These are phyloP conservation scores for Himalopsyche kuldschensis DNA, from an alignment of 2,888 invertebrate species.

Conservation along the genomic window DNA sequence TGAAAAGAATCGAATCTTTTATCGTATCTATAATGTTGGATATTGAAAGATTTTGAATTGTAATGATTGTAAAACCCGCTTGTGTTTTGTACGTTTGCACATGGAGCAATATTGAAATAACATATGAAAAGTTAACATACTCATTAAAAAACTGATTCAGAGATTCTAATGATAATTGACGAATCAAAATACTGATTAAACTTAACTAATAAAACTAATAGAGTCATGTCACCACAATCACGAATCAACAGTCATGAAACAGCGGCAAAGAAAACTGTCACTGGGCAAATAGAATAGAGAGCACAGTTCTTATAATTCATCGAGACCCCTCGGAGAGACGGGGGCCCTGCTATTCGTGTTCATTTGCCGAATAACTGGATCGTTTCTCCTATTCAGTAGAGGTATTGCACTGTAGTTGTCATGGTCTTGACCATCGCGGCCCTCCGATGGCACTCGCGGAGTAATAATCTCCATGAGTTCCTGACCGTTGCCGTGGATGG, in stretches of 20 bases:
- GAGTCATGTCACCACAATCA: neutral
- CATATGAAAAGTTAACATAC: neutral
- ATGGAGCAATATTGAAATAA: neutral
- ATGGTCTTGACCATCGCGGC: neutral
- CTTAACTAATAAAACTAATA: neutral
- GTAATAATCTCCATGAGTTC: conserved; percentile 35
- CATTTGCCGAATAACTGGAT: neutral
- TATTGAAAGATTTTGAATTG: no score
- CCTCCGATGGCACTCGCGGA: neutral
- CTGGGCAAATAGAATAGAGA: neutral
- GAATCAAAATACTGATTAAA: neutral
- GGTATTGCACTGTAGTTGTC: neutral
- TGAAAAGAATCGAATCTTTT: no score
- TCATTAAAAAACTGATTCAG: neutral
- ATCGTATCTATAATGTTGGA: no score
- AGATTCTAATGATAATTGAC: neutral
- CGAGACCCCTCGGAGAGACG: neutral
- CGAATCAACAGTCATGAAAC: neutral
- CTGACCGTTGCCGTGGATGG: conserved; percentile 23
- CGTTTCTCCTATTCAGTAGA: neutral
- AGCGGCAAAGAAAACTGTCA: neutral
- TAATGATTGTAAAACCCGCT: no score
- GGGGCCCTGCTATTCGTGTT: neutral
- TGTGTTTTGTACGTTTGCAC: no score
- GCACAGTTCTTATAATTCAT: neutral